Conservation (phyloP, 2,888 invertebrate genomes). For the Prosapia bicincta region DNA sequence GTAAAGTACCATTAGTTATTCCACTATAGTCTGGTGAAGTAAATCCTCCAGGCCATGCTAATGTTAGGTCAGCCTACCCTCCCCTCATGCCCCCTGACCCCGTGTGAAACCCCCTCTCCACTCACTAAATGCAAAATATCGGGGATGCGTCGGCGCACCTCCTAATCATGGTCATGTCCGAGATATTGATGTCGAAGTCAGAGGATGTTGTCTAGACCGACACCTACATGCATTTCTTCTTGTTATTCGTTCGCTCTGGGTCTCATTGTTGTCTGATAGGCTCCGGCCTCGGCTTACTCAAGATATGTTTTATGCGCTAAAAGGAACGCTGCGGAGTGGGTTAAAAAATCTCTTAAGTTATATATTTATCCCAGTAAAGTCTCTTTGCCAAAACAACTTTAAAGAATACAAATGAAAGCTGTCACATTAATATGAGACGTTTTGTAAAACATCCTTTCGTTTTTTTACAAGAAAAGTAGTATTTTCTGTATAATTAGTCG, state of each 20-base stretch:
- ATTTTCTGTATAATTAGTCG: no score
- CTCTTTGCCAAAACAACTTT: no score
- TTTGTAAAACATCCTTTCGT: no score
- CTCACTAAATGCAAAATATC: neutral
- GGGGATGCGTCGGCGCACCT: neutral
- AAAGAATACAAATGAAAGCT: no score
- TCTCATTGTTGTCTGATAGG: neutral
- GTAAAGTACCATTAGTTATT: slow-evolving; percentile 2
- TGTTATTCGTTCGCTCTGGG: neutral
- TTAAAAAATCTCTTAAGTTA: no score
- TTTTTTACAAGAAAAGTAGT: no score
- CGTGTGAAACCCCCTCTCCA: neutral
- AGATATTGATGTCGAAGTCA: neutral
- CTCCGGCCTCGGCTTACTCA: neutral
- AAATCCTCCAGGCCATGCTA: neutral
- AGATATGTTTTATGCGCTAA: neutral
- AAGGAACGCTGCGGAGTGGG: no score
- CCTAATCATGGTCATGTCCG: neutral
- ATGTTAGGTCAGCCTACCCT: neutral
- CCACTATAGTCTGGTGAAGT: neutral
- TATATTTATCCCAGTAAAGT: no score
- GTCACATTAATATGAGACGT: no score
- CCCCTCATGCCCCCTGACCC: neutral
- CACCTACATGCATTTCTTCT: slow-evolving; percentile 1
- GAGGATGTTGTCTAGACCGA: neutral